Evolutionary conservation across 2,797 vertebrate species (phyloP), one percentile per base, ranked within the genome.

Genomic region (Gymnocypris eckloni): DNA sequence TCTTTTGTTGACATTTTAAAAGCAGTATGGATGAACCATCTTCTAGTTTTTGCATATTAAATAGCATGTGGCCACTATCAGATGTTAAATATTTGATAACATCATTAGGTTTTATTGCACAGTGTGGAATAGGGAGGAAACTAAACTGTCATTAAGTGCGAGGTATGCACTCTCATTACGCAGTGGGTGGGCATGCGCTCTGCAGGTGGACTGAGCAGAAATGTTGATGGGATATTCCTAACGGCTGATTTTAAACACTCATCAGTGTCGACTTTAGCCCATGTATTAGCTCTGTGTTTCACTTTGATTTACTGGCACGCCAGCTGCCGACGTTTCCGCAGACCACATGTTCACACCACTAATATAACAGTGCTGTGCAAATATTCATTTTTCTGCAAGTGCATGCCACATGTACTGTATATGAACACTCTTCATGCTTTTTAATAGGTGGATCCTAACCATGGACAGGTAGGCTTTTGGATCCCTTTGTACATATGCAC

Each of bases 151-250:
- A 82, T 71, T 83, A 71, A 69, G 28, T 33, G 48, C 56, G 28
- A 82, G 48, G 77, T 48, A 56, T 89, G 88, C 52, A 54, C 89
- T 78, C 84, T 90, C 90, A 86, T 88, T 73, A 83, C 91, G 79
- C 84, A 82, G 91, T 92, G 92, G 94, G 93, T 94, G 94, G 93
- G 92, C 92, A 92, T 89, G 84, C 86, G 90, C 90, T 92, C 67
- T 84, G 84, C 86, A 88, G 80, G 86, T 90, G 86, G 86, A 89
- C 64, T 70, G 66, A 81, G n/a, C 67, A 76, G 70, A 48, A 79
- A 56, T 76, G 71, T 56, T 86, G 80, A 87, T 87, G 82, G 90
- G 90, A 92, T 90, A 86, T 90, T 92, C 89, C 89, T 88, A 88
- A 33, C 91, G 88, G 87, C 92, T 91, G 86, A 88, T 92, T 93